Evolutionary conservation across 2,888 invertebrate species (phyloP).

Genomic region (Hofmannophila pseudospretella): DNA sequence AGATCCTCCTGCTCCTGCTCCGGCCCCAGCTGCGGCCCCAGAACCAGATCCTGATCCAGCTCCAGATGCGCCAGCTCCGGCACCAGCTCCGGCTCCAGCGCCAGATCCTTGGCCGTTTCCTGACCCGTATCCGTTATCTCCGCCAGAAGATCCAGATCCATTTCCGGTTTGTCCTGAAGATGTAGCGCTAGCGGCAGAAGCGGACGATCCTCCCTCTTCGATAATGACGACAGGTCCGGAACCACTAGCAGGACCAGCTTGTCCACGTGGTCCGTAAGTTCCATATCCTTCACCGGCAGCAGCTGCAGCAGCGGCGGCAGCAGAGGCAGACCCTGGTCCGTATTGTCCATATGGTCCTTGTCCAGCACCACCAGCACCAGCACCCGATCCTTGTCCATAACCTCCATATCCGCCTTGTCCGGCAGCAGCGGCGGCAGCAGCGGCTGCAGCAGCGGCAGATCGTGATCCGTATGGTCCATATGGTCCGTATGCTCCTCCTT

Average conservation of each 20-base stretch:
- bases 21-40: constrained; percentile 3
- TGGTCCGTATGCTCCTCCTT: background rate
- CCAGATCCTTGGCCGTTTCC: background rate
- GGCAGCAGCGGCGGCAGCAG: constrained; percentile 1
- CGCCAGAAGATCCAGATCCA: background rate
- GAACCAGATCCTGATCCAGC: background rate
- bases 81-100: too few species aligned
- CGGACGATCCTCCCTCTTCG: background rate
- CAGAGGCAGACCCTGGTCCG: background rate
- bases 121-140: background rate
- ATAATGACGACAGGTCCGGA: background rate
- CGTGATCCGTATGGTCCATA: background rate
- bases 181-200: constrained; percentile 3
- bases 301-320: background rate
- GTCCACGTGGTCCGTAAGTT: constrained; percentile 1
- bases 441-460: constrained; percentile 1
- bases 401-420: background rate
- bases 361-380: background rate
- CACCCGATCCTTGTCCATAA: background rate
- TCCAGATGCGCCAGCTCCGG: background rate
- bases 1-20: background rate
- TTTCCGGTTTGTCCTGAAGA: constrained; percentile 5
- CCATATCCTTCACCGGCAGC: background rate
- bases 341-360: background rate
- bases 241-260: background rate